A percentile compares a stretch with the other conserved stretches of the same genome.
phyloP scores from a whole-genome alignment of 2,797 vertebrate genomes.

The Bryconaethiops microstoma region DNA sequence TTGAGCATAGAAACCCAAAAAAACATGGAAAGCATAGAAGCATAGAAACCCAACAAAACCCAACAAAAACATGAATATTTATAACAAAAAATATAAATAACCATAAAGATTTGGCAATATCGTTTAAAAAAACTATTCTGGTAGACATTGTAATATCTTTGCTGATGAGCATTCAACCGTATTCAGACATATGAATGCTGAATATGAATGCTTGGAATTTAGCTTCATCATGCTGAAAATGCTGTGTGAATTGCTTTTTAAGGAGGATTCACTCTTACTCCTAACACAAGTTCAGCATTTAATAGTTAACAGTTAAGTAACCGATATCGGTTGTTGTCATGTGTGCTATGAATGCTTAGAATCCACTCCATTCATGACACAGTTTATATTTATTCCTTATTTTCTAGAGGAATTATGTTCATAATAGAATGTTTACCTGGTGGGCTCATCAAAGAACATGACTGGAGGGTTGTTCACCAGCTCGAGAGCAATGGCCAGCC shows the following conservation, averaged over 20 bases:
- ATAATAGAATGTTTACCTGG: conserved; percentile 79
- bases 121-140: not conserved
- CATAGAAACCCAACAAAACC: no score
- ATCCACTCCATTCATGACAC: not conserved
- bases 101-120: not conserved
- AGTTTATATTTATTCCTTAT: not conserved
- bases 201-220: not conserved
- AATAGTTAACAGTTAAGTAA: no score
- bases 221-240: not conserved
- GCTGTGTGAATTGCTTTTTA: not conserved
- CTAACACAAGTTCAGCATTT: not conserved
- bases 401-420: not conserved
- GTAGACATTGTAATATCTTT: not conserved
- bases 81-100: not conserved
- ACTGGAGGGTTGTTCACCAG: conserved; percentile 95
- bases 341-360: not conserved
- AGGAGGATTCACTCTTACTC: no score
- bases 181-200: no score
- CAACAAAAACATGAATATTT: not conserved
- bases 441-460: conserved; percentile 98
- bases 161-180: no score
- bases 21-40: no score
- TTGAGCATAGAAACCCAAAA: no score
- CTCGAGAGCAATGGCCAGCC: conserved; percentile 92
- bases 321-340: no score